phyloP scores from a whole-genome alignment of 2,888 invertebrate species.

The Andrena praecox region DNA sequence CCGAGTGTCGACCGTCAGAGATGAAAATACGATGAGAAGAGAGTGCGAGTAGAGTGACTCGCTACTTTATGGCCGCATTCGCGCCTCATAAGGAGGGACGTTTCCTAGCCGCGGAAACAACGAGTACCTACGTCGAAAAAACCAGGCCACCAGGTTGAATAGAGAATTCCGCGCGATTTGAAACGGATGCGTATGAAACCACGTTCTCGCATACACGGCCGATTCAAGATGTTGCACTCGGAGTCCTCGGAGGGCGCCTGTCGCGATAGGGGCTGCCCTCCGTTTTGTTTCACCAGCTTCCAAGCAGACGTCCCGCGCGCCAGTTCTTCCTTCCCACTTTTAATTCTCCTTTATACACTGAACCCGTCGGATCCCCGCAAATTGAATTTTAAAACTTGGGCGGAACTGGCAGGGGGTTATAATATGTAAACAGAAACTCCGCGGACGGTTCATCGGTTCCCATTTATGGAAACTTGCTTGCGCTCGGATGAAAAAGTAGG shows the following conservation, averaged over 20 bases:
- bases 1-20: neutral
- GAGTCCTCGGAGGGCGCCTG: constrained; percentile 16
- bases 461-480: neutral
- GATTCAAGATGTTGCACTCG: constrained; percentile 26
- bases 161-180: constrained; percentile 28
- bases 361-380: neutral
- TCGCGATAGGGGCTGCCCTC: neutral
- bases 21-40: constrained; percentile 35
- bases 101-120: constrained; percentile 33
- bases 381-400: neutral
- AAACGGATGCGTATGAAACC: constrained; percentile 33
- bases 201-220: neutral
- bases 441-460: neutral
- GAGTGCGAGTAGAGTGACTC: constrained; percentile 6
- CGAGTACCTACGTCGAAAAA: neutral
- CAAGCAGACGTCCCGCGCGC: constrained; percentile 3
- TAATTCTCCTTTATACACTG: too few relatives aligned
- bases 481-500: neutral
- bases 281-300: constrained; percentile 6
- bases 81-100: constrained; percentile 40
- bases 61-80: constrained; percentile 37
- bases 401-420: neutral
- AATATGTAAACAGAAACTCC: neutral
- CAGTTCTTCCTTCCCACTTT: neutral
- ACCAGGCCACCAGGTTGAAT: constrained; percentile 38